Conservation (phyloP, 2,888 invertebrate species). For the Pseudococcus longispinus region DNA sequence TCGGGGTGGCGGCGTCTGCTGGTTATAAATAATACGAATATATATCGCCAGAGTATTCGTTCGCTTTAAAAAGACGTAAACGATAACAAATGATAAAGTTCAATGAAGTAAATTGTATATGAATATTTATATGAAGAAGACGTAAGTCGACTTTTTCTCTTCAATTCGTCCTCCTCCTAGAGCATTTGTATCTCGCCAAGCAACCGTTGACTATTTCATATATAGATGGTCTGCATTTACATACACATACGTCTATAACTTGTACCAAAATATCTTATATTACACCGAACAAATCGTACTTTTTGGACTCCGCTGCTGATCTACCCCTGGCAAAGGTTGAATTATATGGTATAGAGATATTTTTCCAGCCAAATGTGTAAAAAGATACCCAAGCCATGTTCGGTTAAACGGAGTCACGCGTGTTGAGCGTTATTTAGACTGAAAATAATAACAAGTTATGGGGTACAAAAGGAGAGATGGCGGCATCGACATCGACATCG, state of each 20-base stretch:
- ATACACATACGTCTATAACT: no score
- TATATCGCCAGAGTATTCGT: neutral
- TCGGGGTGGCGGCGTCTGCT: neutral
- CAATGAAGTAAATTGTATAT: conserved; percentile 5
- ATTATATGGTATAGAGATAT: neutral
- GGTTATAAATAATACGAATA: neutral
- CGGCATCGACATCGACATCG: no score
- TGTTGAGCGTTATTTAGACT: neutral
- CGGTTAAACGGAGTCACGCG: neutral
- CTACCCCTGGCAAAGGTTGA: neutral
- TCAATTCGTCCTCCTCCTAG: neutral
- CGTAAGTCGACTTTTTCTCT: neutral
- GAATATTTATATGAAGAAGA: neutral
- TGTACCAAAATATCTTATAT: neutral
- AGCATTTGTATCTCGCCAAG: neutral
- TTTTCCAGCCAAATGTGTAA: neutral
- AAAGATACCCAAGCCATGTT: neutral
- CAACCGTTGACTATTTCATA: neutral
- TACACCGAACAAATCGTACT: neutral
- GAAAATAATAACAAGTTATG: conserved; percentile 19
- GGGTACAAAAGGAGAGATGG: neutral
- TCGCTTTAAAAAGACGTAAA: neutral
- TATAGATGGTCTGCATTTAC: neutral
- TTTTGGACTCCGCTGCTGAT: neutral
- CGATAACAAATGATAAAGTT: conserved; percentile 14